Evolutionary conservation across 2,797 vertebrate genomes (phyloP).

Genomic region (Phaenicophaeus curvirostris): DNA sequence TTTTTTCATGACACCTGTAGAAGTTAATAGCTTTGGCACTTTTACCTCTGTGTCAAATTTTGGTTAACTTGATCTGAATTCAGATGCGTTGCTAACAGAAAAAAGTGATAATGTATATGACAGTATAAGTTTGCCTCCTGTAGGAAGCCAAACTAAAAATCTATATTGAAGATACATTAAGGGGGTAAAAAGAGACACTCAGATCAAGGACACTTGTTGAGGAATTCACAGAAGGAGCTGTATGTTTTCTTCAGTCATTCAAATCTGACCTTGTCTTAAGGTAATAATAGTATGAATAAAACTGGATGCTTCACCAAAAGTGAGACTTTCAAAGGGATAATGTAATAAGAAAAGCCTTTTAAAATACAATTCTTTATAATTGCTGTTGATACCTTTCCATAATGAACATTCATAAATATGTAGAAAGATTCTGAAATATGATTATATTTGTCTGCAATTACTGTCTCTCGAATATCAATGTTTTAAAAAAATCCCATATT

Average conservation of each 20-base stretch:
- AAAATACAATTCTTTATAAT: neutral
- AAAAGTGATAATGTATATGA: neutral
- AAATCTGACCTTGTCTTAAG: neutral
- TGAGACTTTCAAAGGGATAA: neutral
- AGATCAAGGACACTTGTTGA: neutral
- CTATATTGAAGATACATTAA: neutral
- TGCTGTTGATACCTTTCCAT: neutral
- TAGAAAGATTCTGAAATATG: neutral
- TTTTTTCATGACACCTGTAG: neutral
- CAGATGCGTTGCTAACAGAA: neutral
- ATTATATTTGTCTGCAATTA: neutral
- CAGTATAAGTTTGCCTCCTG: neutral
- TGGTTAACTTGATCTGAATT: neutral
- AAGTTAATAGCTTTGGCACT: neutral
- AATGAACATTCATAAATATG: neutral
- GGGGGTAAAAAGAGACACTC: neutral
- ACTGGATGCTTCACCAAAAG: neutral
- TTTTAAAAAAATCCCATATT: neutral
- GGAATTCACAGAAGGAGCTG: neutral
- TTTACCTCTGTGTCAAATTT: neutral
- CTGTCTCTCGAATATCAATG: neutral
- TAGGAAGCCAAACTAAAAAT: neutral
- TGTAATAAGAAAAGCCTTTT: neutral
- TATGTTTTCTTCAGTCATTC: neutral
- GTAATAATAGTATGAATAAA: neutral